Evolutionary conservation across 2,113 vertebrate species (phyloP).

Genomic region (Sander vitreus): DNA sequence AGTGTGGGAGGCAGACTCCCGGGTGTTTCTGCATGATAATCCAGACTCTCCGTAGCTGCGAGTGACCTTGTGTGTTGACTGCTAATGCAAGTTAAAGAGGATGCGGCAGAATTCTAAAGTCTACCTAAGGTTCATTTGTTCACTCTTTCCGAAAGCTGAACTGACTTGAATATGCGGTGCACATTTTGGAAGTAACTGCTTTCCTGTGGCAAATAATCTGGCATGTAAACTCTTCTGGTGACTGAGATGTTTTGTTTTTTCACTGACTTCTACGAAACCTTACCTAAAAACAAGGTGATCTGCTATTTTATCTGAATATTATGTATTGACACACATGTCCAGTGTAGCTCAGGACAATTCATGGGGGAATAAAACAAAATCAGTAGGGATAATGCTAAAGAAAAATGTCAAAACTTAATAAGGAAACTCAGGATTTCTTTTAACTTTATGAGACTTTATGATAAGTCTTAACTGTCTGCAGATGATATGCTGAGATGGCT

Average conservation of each 20-base stretch:
- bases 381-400: not conserved
- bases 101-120: constrained; percentile 42
- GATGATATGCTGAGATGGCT: constrained; percentile 22
- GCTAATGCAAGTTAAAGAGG: constrained; percentile 53
- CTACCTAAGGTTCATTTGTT: constrained; percentile 36
- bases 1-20: constrained; percentile 59
- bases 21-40: constrained; percentile 70
- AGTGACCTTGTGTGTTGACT: constrained; percentile 59
- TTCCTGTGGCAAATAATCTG: constrained; percentile 1
- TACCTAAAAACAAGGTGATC: not conserved
- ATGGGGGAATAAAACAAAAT: not conserved
- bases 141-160: constrained; percentile 10
- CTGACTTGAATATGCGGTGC: not conserved
- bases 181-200: not conserved
- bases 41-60: constrained; percentile 43
- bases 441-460: not conserved
- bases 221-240: not conserved
- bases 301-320: not conserved
- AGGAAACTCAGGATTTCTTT: not conserved
- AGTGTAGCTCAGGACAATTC: not conserved
- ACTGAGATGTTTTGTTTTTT: constrained; percentile 1
- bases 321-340: not conserved
- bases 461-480: constrained; percentile 37
- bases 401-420: constrained; percentile 29
- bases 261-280: not conserved